A percentile compares a stretch with the other conserved stretches of the same genome.
Conservation (phyloP, 2,797 vertebrate species). For the Simalia tracyae region DNA sequence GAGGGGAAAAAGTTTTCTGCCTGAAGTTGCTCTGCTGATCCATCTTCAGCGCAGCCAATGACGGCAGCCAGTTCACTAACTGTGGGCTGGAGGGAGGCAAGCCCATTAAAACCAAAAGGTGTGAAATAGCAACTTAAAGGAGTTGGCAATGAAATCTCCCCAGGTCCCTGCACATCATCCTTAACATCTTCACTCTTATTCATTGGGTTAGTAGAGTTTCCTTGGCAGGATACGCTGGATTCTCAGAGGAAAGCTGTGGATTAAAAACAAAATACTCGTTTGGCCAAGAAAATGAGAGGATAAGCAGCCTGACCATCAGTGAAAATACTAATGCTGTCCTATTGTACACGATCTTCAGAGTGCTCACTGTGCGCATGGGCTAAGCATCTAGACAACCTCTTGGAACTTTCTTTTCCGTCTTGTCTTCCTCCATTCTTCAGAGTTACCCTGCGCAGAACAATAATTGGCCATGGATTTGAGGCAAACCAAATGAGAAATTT, state of each 20-base stretch:
- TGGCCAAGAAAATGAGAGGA: conserved; percentile 20
- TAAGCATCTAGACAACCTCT: background rate
- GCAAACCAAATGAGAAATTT: background rate
- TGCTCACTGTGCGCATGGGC: background rate
- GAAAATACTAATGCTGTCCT: background rate
- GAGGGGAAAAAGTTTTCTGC: background rate
- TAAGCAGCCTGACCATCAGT: background rate
- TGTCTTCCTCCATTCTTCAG: background rate
- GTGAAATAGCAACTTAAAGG: background rate
- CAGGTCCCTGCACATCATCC: background rate
- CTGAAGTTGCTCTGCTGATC: background rate
- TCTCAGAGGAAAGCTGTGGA: background rate
- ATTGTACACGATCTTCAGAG: background rate
- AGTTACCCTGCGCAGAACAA: background rate
- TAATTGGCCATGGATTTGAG: background rate
- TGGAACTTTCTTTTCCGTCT: background rate
- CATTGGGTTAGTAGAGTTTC: background rate
- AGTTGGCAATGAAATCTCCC: background rate
- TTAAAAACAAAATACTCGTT: conserved; percentile 21
- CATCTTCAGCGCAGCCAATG: background rate
- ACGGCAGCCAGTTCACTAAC: background rate
- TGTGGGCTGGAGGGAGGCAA: background rate
- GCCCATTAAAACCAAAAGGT: background rate
- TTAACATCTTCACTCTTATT: background rate
- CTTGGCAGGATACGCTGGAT: background rate